Percentiles rank a stretch among this genome's conserved stretches.
phyloP scores from a whole-genome alignment of 2,888 invertebrate genomes.

The Macrosoma leucophasiata region DNA sequence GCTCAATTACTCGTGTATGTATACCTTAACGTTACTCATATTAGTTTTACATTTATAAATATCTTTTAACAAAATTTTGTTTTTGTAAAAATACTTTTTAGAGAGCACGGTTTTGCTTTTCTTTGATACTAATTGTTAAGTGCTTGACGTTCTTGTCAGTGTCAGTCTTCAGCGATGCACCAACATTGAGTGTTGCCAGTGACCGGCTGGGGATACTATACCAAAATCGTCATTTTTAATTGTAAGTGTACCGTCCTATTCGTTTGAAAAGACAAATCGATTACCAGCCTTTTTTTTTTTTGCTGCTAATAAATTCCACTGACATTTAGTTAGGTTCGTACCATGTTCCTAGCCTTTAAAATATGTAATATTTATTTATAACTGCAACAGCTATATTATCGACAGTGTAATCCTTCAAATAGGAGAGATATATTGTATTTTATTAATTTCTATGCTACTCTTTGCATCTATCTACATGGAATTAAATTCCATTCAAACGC shows the following conservation, averaged over 20 bases:
- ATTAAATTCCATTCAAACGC: conserved; percentile 50
- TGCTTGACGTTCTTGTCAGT: conserved; percentile 37
- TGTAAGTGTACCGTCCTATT: conserved; percentile 58
- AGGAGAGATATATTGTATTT: conserved; percentile 27
- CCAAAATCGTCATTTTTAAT: conserved; percentile 27
- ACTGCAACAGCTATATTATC: conserved; percentile 29
- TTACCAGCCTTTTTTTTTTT: conserved; percentile 16
- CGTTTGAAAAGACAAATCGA: conserved; percentile 17
- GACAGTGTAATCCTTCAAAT: conserved; percentile 30
- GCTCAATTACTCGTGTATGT: conserved; percentile 67
- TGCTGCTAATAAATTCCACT: conserved; percentile 24
- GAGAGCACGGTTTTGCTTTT: conserved; percentile 73
- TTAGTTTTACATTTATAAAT: conserved; percentile 45
- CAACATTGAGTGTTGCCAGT: conserved; percentile 12
- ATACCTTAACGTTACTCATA: conserved; percentile 51
- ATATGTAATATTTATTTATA: conserved; percentile 47
- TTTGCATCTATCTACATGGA: conserved; percentile 33
- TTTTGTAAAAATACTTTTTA: conserved; percentile 59
- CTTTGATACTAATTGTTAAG: conserved; percentile 61
- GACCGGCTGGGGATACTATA: conserved; percentile 9
- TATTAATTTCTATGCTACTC: conserved; percentile 21
- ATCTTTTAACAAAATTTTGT: conserved; percentile 37
- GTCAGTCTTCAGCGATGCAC: conserved; percentile 25
- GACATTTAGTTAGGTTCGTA: conserved; percentile 36
- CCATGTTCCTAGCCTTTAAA: conserved; percentile 52